These are phyloP conservation scores for Erpobdella octoculata DNA, from an alignment of 2,888 invertebrate species.

Conservation along the genomic window DNA sequence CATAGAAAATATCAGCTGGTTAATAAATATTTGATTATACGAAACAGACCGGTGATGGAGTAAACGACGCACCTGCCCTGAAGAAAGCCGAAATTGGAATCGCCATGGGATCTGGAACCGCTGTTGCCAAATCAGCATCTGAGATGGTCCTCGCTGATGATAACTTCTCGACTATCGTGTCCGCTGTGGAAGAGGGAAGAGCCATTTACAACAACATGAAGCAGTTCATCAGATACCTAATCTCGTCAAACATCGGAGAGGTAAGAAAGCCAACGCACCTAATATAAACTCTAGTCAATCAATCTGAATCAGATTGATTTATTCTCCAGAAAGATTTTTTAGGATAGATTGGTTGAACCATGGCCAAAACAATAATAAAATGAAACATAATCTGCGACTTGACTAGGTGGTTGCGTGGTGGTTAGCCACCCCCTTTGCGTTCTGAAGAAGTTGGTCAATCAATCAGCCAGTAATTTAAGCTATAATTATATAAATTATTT, in stretches of 20 bases:
- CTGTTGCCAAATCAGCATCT: constrained; percentile 97
- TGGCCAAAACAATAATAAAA: not conserved
- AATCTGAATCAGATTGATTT: not conserved
- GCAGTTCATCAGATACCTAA: constrained; percentile 99
- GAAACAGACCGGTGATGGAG: constrained; percentile 93
- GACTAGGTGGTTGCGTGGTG: too few species aligned
- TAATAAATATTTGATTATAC: not conserved
- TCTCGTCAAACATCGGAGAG: constrained; percentile 99
- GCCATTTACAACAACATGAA: constrained; percentile 99
- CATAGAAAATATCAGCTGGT: too few species aligned
- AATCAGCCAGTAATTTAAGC: too few species aligned
- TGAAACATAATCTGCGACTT: not conserved
- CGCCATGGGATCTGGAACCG: constrained; percentile 99
- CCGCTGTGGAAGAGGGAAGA: constrained; percentile 73
- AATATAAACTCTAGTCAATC: not conserved
- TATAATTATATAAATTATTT: too few species aligned
- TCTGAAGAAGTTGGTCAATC: too few species aligned
- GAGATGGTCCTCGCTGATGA: constrained; percentile 99
- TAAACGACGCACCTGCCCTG: constrained; percentile 97
- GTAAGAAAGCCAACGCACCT: constrained; percentile 2
- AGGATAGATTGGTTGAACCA: not conserved
- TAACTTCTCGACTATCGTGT: constrained; percentile 98
- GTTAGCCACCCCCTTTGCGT: too few species aligned
- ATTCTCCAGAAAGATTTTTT: not conserved
- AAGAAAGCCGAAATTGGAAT: constrained; percentile 78